phyloP scores from a whole-genome alignment of 2,888 invertebrate species.

The Gisinianus flammeolus region DNA sequence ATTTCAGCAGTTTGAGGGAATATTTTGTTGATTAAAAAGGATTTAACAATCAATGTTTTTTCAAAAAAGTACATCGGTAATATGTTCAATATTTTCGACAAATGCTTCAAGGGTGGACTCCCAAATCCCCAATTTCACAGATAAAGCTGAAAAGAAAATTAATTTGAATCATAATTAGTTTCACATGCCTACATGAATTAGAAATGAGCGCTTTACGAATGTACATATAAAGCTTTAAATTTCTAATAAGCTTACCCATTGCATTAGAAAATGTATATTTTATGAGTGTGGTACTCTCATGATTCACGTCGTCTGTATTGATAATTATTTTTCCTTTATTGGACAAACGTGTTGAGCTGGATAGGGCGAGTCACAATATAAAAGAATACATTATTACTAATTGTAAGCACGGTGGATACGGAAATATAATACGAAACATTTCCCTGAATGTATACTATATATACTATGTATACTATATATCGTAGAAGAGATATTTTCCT shows the following conservation, averaged over 20 bases:
- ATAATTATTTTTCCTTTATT: conserved; percentile 65
- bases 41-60: neutral
- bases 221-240: too few species aligned
- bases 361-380: conserved; percentile 58
- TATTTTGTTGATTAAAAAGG: neutral
- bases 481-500: too few species aligned
- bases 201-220: too few species aligned
- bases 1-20: neutral
- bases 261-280: conserved; percentile 95
- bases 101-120: conserved; percentile 84
- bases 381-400: too few species aligned
- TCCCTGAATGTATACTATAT: too few species aligned
- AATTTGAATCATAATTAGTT: too few species aligned
- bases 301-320: conserved; percentile 65
- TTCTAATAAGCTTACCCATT: too few species aligned
- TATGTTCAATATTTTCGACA: conserved; percentile 80
- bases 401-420: too few species aligned
- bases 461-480: too few species aligned
- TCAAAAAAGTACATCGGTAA: conserved; percentile 69
- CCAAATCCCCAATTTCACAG: conserved; percentile 94
- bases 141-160: too few species aligned
- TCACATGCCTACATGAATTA: too few species aligned
- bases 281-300: conserved; percentile 70
- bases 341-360: conserved; percentile 63
- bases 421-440: too few species aligned